phyloP scores from a whole-genome alignment of 1,140 invertebrate genomes.

The Episyrphus balteatus region DNA sequence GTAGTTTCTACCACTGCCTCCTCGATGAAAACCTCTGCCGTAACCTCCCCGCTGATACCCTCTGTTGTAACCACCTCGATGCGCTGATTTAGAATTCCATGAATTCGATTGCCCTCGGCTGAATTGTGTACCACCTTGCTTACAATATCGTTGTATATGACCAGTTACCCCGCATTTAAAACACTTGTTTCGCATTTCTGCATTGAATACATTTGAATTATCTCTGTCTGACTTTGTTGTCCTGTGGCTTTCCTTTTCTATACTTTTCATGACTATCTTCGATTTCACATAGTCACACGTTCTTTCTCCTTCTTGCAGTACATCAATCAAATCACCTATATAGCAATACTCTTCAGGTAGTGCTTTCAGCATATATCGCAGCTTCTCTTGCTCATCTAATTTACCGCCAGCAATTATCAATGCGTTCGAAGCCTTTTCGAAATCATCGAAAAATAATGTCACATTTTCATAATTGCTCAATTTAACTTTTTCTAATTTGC shows the following conservation, averaged over 20 bases:
- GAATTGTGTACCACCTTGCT: conserved; percentile 7
- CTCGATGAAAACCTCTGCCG: conserved; percentile 11
- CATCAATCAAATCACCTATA: conserved; percentile 17
- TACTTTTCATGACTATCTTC: conserved; percentile 1
- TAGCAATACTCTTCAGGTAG: conserved; percentile 15
- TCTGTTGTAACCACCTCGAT: conserved; percentile 16
- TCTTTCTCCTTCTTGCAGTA: background rate
- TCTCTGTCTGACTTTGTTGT: background rate
- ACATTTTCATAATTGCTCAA: conserved; percentile 13
- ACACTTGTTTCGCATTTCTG: conserved; percentile 3
- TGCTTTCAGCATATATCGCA: conserved; percentile 20
- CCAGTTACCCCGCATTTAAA: background rate
- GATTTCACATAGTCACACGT: conserved; percentile 1
- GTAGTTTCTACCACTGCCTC: conserved; percentile 1
- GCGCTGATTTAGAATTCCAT: conserved; percentile 6
- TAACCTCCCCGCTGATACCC: conserved; percentile 12
- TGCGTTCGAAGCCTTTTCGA: conserved; percentile 21
- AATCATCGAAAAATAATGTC: conserved; percentile 17
- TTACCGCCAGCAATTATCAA: conserved; percentile 19
- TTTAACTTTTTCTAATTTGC: conserved; percentile 16
- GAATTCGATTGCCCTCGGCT: conserved; percentile 3
- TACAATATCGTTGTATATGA: background rate
- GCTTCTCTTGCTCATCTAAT: conserved; percentile 22
- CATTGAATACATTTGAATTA: conserved; percentile 19
- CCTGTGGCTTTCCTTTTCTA: background rate